These are phyloP conservation scores for Lindbergichthys nudifrons DNA, from an alignment of 2,797 vertebrate species.

Conservation along the genomic window DNA sequence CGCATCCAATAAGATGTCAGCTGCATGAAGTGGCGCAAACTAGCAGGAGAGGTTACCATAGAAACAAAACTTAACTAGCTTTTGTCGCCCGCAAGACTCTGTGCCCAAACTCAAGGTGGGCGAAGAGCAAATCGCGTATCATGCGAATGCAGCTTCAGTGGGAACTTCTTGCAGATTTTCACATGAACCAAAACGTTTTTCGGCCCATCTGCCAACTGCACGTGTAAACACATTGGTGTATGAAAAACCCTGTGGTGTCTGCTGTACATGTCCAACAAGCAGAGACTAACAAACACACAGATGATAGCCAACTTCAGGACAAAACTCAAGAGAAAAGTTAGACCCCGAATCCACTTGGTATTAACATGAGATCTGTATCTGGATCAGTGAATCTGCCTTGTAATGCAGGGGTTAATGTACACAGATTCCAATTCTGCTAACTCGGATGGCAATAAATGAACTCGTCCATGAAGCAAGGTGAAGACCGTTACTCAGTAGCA, in stretches of 20 bases:
- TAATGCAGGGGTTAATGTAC: neutral
- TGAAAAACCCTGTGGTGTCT: neutral
- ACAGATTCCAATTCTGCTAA: neutral
- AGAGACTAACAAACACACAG: neutral
- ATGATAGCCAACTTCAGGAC: neutral
- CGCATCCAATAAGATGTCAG: too few species aligned
- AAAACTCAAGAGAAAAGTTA: neutral
- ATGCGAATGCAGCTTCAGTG: too few species aligned
- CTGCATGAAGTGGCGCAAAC: too few species aligned
- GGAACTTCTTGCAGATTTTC: neutral
- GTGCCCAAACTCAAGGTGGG: too few species aligned
- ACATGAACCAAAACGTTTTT: neutral
- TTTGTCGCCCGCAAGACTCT: too few species aligned
- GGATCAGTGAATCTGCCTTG: neutral
- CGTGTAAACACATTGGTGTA: neutral
- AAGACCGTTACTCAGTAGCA: neutral
- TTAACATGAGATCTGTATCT: slow-evolving; percentile 1
- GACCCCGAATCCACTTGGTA: neutral
- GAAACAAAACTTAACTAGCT: too few species aligned
- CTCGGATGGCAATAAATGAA: neutral
- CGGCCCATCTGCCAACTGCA: neutral
- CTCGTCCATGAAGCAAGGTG: neutral
- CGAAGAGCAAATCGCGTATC: too few species aligned
- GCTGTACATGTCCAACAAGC: neutral
- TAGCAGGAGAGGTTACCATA: too few species aligned